These are phyloP conservation scores for Goniozus legneri DNA, from an alignment of 1,140 invertebrate species.

Conservation along the genomic window DNA sequence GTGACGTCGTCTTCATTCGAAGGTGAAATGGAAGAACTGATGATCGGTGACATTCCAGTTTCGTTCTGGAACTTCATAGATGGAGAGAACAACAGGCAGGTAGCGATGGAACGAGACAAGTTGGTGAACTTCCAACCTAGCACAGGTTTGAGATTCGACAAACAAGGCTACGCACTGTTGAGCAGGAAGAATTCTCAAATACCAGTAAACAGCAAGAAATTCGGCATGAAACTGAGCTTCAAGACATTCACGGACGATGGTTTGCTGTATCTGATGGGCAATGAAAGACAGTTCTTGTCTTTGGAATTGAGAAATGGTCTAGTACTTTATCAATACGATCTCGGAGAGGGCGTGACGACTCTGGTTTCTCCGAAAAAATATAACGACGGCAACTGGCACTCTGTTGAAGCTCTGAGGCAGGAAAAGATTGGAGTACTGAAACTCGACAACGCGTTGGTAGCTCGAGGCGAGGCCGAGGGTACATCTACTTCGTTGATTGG, in stretches of 20 bases:
- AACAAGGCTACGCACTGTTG: constrained; percentile 76
- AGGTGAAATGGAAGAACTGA: constrained; percentile 87
- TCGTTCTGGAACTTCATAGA: constrained; percentile 94
- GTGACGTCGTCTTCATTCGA: constrained; percentile 74
- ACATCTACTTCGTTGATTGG: constrained; percentile 51
- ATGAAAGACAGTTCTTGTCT: constrained; percentile 74
- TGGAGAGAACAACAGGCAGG: constrained; percentile 71
- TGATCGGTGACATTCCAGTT: constrained; percentile 82
- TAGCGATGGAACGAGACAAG: constrained; percentile 69
- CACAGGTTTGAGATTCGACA: constrained; percentile 81
- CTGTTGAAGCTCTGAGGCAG: constrained; percentile 66
- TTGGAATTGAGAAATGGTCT: constrained; percentile 78
- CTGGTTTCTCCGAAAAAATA: constrained; percentile 61
- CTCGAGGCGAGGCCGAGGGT: constrained; percentile 39
- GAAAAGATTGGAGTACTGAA: constrained; percentile 65
- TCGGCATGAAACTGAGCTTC: constrained; percentile 65
- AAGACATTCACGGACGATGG: constrained; percentile 85
- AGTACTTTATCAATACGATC: constrained; percentile 68
- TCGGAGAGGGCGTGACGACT: constrained; percentile 61
- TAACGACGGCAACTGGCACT: constrained; percentile 85
- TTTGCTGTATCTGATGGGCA: constrained; percentile 79
- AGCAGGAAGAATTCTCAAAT: constrained; percentile 57
- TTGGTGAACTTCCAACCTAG: constrained; percentile 60
- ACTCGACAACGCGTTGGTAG: constrained; percentile 61
- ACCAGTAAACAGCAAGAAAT: constrained; percentile 60